Percentiles rank a stretch among this genome's conserved stretches.
Evolutionary conservation across 2,113 vertebrate genomes (phyloP).

Genomic region (Trinectes maculatus): DNA sequence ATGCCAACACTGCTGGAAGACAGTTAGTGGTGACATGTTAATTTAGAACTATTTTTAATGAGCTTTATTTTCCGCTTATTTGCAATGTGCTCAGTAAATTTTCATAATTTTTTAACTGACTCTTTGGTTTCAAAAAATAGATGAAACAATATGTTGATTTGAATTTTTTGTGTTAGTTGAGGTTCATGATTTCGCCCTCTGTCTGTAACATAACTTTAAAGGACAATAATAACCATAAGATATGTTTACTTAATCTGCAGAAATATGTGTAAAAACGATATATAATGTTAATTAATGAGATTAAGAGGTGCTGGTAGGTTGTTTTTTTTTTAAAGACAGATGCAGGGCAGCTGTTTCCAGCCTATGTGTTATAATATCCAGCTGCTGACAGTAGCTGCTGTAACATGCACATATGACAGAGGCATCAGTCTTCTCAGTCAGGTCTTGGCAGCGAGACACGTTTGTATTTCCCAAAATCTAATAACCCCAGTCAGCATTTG

Average conservation of each 20-base stretch:
- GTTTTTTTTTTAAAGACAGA: neutral
- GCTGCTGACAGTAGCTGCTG: neutral
- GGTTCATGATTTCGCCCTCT: neutral
- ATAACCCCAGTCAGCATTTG: too few species aligned
- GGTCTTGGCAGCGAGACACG: neutral
- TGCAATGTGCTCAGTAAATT: neutral
- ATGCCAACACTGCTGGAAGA: neutral
- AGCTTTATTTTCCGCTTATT: conserved; percentile 9
- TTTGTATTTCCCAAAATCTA: too few species aligned
- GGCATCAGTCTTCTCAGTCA: neutral
- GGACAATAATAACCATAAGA: neutral
- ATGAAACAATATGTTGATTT: neutral
- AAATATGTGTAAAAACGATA: neutral
- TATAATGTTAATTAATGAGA: neutral
- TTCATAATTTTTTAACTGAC: neutral
- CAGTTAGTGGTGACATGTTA: conserved; percentile 5
- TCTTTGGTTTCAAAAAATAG: neutral
- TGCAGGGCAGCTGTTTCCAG: neutral
- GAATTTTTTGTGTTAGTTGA: neutral
- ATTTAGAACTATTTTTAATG: conserved; percentile 5
- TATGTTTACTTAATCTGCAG: neutral
- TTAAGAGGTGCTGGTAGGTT: too few species aligned
- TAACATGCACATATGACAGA: neutral
- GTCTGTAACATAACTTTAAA: neutral
- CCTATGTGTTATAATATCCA: neutral